Evolutionary conservation across 2,888 invertebrate genomes (phyloP), one percentile per base, ranked within the genome.

Genomic region (Congeria kusceri): DNA sequence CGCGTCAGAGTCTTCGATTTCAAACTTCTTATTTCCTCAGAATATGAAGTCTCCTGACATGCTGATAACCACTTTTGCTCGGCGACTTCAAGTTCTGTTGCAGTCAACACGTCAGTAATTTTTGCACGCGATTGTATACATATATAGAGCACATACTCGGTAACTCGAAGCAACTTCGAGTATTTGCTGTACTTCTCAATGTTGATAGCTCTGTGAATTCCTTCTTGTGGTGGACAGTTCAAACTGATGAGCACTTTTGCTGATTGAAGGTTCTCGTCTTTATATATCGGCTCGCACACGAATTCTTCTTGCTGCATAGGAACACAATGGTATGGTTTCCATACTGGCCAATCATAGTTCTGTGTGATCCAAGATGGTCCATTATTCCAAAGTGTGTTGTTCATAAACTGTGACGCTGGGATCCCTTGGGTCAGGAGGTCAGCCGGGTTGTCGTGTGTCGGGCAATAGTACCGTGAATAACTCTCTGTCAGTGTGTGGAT

Each of bases 381-480:
- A 27, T 29, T 53, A 7, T 27, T 15, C 65, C 65, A 65, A 11
- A 65, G 49, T 25, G 65, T 65, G 32, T 47, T 65, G 27, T 65
- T 53, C 9, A 20, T 53, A 28, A 65, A 53, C 53, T 65, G 65
- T 28, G 29, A 25, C 25, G 72, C 56, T 3, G 72, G 57, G 32
- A 77, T 65, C 7, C 80, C 80, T 23, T 67, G 46, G 28, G 67
- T 70, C 25, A 69, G 56, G 15, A 73, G 66, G 61, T 80, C 70
- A 23, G 70, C 73, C 18, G 67, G 80, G 39, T 73, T 80, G 25
- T 65, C 49, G 15, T 62, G 23, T 25, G 77, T 70, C 13, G 69
- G 74, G 49, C 73, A 73, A 56, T 73, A 69, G 47, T 32, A 67
- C 77, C 72, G 73, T 44, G 20, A 27, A 18, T 44, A 29, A 9